A percentile compares a stretch with the other conserved stretches of the same genome.
Evolutionary conservation across 2,113 vertebrate species (phyloP).

Genomic region (Vulpes vulpes): DNA sequence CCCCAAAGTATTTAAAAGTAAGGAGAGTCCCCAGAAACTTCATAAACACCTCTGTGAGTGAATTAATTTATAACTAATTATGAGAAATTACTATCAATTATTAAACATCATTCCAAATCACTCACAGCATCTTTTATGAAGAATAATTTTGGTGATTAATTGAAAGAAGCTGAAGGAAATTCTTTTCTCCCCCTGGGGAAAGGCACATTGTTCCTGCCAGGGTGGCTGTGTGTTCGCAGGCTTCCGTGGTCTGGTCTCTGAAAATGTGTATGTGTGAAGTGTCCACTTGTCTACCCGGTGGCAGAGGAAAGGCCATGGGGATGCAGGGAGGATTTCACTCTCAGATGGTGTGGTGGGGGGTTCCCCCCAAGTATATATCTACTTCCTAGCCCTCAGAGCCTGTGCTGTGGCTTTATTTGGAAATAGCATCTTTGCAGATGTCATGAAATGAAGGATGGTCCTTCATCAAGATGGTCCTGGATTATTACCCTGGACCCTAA

Average conservation of each 20-base stretch:
- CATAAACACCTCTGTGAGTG: constrained; percentile 61
- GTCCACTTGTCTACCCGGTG: background rate
- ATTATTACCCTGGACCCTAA: background rate
- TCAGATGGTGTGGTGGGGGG: background rate
- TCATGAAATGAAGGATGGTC: background rate
- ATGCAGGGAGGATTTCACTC: background rate
- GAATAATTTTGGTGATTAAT: constrained; percentile 60
- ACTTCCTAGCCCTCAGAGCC: background rate
- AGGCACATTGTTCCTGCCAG: background rate
- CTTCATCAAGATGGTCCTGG: background rate
- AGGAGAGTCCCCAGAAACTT: constrained; percentile 61
- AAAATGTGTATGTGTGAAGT: background rate
- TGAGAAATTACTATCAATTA: constrained; percentile 76
- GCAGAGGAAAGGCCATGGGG: background rate
- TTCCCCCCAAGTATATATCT: fast-evolving
- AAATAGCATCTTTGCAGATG: background rate
- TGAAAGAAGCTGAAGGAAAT: constrained; percentile 30
- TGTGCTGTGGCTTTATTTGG: background rate
- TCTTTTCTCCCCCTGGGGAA: background rate
- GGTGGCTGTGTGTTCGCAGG: background rate
- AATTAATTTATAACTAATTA: constrained; percentile 77
- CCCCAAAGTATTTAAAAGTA: constrained; percentile 68
- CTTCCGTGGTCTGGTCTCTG: background rate
- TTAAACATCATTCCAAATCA: constrained; percentile 70
- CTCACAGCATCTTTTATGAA: constrained; percentile 62